These are phyloP conservation scores for Agrotis clavis DNA, from an alignment of 2,888 invertebrate species.

Conservation along the genomic window DNA sequence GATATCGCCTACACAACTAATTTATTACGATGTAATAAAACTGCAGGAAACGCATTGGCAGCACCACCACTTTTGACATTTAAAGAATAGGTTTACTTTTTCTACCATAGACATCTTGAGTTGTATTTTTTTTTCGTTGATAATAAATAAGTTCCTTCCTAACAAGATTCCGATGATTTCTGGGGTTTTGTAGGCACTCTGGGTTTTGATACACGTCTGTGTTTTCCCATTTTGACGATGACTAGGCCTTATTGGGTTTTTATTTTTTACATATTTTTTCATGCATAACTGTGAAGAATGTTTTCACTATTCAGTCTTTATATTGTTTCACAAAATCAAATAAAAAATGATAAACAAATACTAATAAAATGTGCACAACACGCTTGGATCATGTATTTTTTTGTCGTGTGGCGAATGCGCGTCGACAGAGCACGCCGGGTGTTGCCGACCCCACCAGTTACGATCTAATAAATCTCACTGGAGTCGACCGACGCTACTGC, in stretches of 20 bases:
- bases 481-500: slow-evolving; percentile 76
- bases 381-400: slow-evolving; percentile 62
- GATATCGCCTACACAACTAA: slow-evolving; percentile 55
- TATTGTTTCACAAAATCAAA: slow-evolving; percentile 14
- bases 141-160: not conserved
- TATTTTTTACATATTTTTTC: not conserved
- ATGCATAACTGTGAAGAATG: not conserved
- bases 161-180: slow-evolving; percentile 1
- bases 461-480: slow-evolving; percentile 89
- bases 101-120: slow-evolving; percentile 17
- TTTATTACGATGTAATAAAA: slow-evolving; percentile 57
- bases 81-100: slow-evolving; percentile 31
- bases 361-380: slow-evolving; percentile 45
- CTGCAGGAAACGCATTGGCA: slow-evolving; percentile 52
- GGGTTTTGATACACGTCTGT: slow-evolving; percentile 13
- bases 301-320: slow-evolving; percentile 1
- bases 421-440: slow-evolving; percentile 76
- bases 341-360: slow-evolving; percentile 33
- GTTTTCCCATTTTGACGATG: slow-evolving; percentile 29
- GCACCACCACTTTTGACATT: slow-evolving; percentile 28
- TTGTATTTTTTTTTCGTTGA: not conserved
- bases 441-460: slow-evolving; percentile 86
- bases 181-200: not conserved
- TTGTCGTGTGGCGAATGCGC: slow-evolving; percentile 72
- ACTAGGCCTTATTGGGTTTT: not conserved